phyloP scores from a whole-genome alignment of 2,888 invertebrate species.

The Sinohyriopsis cumingii region DNA sequence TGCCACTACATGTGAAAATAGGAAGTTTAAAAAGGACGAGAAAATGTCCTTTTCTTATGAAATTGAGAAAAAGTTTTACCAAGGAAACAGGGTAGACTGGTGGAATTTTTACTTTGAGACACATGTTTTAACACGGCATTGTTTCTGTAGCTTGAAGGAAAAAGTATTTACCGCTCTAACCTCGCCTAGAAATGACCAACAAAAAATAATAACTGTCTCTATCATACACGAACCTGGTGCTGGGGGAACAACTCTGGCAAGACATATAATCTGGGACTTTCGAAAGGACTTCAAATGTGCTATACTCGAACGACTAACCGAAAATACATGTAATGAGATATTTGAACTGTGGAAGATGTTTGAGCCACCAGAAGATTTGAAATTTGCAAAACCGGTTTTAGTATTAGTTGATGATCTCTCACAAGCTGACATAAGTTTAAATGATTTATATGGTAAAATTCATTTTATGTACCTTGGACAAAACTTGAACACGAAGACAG shows the following conservation, averaged over 20 bases:
- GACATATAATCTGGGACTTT: slow-evolving; percentile 19
- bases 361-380: too few species aligned
- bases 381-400: too few species aligned
- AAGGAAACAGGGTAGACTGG: slow-evolving; percentile 18
- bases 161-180: not conserved
- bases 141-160: not conserved
- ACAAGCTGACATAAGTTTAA: too few species aligned
- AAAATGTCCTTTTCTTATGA: slow-evolving; percentile 2
- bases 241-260: slow-evolving; percentile 16
- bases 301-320: slow-evolving; percentile 5
- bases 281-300: slow-evolving; percentile 12
- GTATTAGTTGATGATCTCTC: too few species aligned
- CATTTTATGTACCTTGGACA: too few species aligned
- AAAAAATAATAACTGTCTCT: not conserved
- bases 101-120: slow-evolving; percentile 20
- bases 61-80: slow-evolving; percentile 16
- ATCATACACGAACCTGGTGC: slow-evolving; percentile 22
- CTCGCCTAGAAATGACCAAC: not conserved
- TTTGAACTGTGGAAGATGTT: not conserved
- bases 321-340: not conserved
- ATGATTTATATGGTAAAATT: not conserved
- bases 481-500: too few species aligned
- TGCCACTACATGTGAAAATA: slow-evolving; percentile 7
- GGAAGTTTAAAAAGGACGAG: not conserved
- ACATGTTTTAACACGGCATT: slow-evolving; percentile 8